Base-by-base conservation (phyloP, 2,888 invertebrate genomes). In the Herminia tarsipennalis region DNA sequence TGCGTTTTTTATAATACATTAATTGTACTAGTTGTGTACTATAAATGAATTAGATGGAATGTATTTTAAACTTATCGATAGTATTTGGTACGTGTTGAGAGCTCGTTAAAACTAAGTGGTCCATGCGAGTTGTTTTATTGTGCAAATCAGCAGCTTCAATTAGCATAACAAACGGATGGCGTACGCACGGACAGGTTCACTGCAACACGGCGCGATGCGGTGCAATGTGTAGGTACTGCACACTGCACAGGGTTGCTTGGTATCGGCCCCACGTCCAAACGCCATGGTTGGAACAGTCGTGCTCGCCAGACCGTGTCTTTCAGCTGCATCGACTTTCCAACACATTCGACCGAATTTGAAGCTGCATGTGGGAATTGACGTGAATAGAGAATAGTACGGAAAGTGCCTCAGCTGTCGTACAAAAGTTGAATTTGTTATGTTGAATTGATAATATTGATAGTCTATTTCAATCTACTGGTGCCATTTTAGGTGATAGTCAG, bases 71-170 rank as follows among this genome's bases (percentile, higher is more conserved):
- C n/a, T 8, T 32, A 12, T 12, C 12, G 12, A 42, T 43, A 42
- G 42, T 49, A 51, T 62, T 44, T n/a, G n/a, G 42, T 30, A 52
- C 32, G 42, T 28, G 46, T 50, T 60, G 70, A 63, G 5, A 66
- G 60, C 73, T 84, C 80, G 81, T 85, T 86, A 81, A 78, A 70
- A 70, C 63, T 62, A 72, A 69, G 70, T 68, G 65, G 65, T 60
- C 67, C 67, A 68, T 69, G 68, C 56, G 65, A 70, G 72, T 71
- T 72, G 81, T 87, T 87, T 88, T 87, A 86, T 85, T 85, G 87
- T 86, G 86, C 81, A 86, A 88, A 86, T 87, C 81, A 83, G 76
- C 69, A 61, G 70, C 66, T 58, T 54, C 81, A 83, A 87, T 87
- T 87, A 86, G 79, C 85, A 83, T 85, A 83, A 83, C 87, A 87